A percentile compares a stretch with the other conserved stretches of the same genome.
These are phyloP conservation scores for Threskiornis aethiopicus DNA, from an alignment of 2,797 vertebrate genomes.

Conservation along the genomic window DNA sequence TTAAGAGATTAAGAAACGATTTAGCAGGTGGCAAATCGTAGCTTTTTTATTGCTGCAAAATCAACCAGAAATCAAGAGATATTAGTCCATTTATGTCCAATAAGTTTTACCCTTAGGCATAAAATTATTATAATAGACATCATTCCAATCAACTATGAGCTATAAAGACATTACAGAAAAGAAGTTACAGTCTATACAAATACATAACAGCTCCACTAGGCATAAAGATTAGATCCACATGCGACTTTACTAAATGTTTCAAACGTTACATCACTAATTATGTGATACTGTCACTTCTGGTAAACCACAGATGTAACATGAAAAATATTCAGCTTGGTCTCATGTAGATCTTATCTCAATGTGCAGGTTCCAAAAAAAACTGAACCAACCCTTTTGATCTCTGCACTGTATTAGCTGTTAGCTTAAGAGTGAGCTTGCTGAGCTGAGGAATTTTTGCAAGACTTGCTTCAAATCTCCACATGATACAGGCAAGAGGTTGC, in stretches of 20 bases:
- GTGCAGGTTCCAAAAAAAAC: slow-evolving; percentile 56
- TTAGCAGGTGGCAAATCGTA: neutral
- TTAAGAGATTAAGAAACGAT: neutral
- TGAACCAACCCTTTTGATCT: slow-evolving; percentile 60
- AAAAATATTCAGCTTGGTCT: slow-evolving; percentile 62
- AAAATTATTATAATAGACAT: slow-evolving; percentile 10
- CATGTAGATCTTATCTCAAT: slow-evolving; percentile 54
- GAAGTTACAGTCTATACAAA: slow-evolving; percentile 29
- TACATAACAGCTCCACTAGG: slow-evolving; percentile 29
- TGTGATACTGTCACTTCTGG: slow-evolving; percentile 59
- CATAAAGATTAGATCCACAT: slow-evolving; percentile 61
- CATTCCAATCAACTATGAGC: neutral
- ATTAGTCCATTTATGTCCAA: neutral
- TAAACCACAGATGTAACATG: slow-evolving; percentile 58
- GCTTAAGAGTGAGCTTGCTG: slow-evolving; percentile 50
- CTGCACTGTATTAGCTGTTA: slow-evolving; percentile 47
- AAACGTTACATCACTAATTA: slow-evolving; percentile 64
- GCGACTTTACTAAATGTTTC: slow-evolving; percentile 45
- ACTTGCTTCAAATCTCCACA: slow-evolving; percentile 53
- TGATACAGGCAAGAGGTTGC: slow-evolving; percentile 50
- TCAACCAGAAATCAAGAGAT: neutral
- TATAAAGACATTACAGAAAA: slow-evolving; percentile 39
- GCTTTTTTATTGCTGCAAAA: neutral
- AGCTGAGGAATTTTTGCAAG: slow-evolving; percentile 52
- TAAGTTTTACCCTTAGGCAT: neutral